A percentile compares a stretch with the other conserved stretches of the same genome.
Evolutionary conservation across 2,888 invertebrate genomes (phyloP).

Genomic region (Coremacera marginata): DNA sequence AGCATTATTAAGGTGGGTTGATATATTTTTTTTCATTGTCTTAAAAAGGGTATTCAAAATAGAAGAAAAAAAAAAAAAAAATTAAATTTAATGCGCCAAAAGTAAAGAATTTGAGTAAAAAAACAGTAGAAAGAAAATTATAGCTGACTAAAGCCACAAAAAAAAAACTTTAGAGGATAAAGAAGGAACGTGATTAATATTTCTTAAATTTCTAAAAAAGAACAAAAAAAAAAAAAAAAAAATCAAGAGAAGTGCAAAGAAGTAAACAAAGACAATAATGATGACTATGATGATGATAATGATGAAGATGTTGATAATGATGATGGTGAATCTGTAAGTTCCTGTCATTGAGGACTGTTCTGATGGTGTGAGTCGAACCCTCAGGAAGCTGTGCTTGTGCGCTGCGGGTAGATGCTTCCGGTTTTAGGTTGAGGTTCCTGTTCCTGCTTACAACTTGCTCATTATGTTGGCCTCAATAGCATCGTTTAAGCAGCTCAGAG

Average conservation of each 20-base stretch:
- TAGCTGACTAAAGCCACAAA: too few relatives aligned
- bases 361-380: neutral
- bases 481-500: conserved; percentile 31
- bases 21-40: too few relatives aligned
- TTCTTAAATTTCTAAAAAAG: neutral
- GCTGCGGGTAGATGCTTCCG: neutral
- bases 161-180: neutral
- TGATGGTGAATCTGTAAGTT: neutral
- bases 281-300: neutral
- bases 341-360: conserved; percentile 22
- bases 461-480: conserved; percentile 52
- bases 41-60: too few relatives aligned
- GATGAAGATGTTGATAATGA: neutral
- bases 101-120: too few relatives aligned
- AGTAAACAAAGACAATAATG: neutral
- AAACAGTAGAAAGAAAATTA: too few relatives aligned
- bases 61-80: too few relatives aligned
- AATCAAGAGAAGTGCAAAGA: neutral
- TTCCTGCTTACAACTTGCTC: conserved; percentile 45
- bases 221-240: neutral
- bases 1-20: too few relatives aligned
- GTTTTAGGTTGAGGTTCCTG: conserved; percentile 1
- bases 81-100: too few relatives aligned
- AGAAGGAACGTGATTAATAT: neutral
- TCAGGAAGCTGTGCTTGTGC: neutral